A percentile compares a stretch with the other conserved stretches of the same genome.
Conservation (phyloP, 2,888 invertebrate species). For the Drosophila meridiana region DNA sequence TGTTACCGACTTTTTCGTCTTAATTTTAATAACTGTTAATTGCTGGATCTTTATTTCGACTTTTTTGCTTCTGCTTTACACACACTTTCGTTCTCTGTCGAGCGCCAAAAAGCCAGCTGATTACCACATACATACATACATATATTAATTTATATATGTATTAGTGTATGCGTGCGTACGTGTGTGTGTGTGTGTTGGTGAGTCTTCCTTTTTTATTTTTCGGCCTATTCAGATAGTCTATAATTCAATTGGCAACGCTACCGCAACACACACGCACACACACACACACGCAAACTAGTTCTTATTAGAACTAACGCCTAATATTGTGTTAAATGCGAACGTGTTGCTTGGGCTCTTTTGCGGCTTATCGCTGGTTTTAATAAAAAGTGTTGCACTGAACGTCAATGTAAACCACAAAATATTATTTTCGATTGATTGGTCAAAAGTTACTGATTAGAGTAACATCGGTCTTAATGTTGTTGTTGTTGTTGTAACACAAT, state of each 20-base stretch:
- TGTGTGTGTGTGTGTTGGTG: conserved; percentile 8
- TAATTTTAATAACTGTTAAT: conserved; percentile 47
- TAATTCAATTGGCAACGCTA: conserved; percentile 21
- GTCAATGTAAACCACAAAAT: conserved; percentile 65
- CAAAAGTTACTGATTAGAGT: conserved; percentile 63
- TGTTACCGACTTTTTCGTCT: conserved; percentile 26
- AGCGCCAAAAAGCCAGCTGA: conserved; percentile 48
- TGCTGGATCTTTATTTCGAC: conserved; percentile 20
- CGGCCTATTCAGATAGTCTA: conserved; percentile 18
- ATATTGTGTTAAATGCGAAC: conserved; percentile 32
- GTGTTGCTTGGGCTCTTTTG: conserved; percentile 34
- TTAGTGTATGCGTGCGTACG: neutral
- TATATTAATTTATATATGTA: conserved; percentile 2
- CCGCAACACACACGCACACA: conserved; percentile 9
- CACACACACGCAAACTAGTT: conserved; percentile 7
- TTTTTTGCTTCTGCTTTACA: conserved; percentile 32
- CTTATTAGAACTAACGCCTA: conserved; percentile 12
- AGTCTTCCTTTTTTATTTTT: conserved; percentile 23
- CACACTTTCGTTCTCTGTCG: conserved; percentile 40
- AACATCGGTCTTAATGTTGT: conserved; percentile 19
- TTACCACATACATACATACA: conserved; percentile 19
- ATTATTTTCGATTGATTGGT: conserved; percentile 57
- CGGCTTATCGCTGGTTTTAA: conserved; percentile 54
- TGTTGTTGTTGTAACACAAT: conserved; percentile 33
- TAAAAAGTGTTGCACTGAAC: conserved; percentile 36